Evolutionary conservation across 1,140 invertebrate species (phyloP).

Genomic region (Pissodes strobi): DNA sequence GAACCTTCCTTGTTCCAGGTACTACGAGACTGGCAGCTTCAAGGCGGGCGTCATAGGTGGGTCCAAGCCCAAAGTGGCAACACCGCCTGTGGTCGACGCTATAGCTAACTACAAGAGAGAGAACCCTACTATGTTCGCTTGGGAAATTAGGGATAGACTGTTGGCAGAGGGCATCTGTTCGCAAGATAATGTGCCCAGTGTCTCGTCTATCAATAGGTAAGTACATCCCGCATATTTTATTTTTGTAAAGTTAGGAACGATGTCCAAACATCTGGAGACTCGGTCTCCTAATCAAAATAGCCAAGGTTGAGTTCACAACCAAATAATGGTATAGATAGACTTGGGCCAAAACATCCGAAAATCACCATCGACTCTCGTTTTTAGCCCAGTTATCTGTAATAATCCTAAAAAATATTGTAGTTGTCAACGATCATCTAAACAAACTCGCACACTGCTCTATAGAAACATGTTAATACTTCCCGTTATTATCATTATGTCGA

Average conservation of each 20-base stretch:
- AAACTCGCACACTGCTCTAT: no score
- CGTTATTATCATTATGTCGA: not conserved
- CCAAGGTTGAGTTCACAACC: no score
- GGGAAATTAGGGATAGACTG: slow-evolving; percentile 97
- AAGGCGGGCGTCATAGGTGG: slow-evolving; percentile 99
- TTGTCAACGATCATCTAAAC: no score
- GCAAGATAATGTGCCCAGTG: slow-evolving; percentile 97
- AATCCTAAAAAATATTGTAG: no score
- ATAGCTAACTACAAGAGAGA: slow-evolving; percentile 98
- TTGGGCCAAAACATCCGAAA: no score
- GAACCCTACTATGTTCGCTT: slow-evolving; percentile 99
- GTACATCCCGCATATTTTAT: slow-evolving; percentile 49
- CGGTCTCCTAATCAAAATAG: no score
- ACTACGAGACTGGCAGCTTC: slow-evolving; percentile 98
- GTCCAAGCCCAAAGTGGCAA: slow-evolving; percentile 98
- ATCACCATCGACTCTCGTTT: no score
- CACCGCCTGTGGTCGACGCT: slow-evolving; percentile 96
- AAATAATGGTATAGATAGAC: no score
- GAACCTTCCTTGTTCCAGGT: slow-evolving; percentile 65
- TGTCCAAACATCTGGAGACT: no score
- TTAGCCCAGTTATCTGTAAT: no score
- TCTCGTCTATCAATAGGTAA: slow-evolving; percentile 99
- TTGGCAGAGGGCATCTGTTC: slow-evolving; percentile 96
- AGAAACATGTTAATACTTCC: no score
- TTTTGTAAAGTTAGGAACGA: no score